Evolutionary conservation across 1,140 invertebrate genomes (phyloP), one percentile per base, ranked within the genome.

Genomic region (Dermatophagoides farinae): DNA sequence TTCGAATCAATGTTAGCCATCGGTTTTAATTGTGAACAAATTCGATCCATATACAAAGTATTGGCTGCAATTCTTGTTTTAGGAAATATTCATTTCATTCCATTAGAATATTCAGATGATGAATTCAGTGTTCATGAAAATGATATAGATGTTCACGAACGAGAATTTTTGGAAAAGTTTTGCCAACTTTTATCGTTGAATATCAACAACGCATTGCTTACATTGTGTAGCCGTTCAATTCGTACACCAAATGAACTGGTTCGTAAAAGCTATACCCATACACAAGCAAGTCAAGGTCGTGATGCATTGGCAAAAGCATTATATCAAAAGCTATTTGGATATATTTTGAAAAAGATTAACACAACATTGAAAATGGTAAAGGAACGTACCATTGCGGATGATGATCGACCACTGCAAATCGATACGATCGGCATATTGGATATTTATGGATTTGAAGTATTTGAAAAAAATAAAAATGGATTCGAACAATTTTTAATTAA

Each of bases 391-490:
- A 10, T 43, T 68, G 80, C 79, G 10, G 70, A 72, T 60, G 31
- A 31, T 31, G 31, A 31, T 31, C 31, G 31, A 8, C 31, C 31
- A 43, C 41, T 16, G n/a, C 41, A 18, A 10, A 70, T 72, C 61
- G 75, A 84, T 50, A 91, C 95, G 68, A 78, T 98, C 9, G 93
- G 93, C 20, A 82, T 91, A 50, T 75, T 96, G 8, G 90, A 96
- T 73, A 95, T 96, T 67, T 97, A 95, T 71, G 91, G 90, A 22
- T 97, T 97, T 73, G 92, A 97, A 75, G 91, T 96, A 63, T 93
- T 96, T 72, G 87, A 95, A 60, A 79, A 79, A 9, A 95, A 9
- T 90, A 96, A 70, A 5, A 76, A 76, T 71, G 73, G 72, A 62
- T 77, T 76, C 70, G 77, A 78, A 66, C 84, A 88, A 72, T 80